These are phyloP conservation scores for Pristionchus exspectatus DNA, from an alignment of 2,888 invertebrate genomes.

Conservation along the genomic window DNA sequence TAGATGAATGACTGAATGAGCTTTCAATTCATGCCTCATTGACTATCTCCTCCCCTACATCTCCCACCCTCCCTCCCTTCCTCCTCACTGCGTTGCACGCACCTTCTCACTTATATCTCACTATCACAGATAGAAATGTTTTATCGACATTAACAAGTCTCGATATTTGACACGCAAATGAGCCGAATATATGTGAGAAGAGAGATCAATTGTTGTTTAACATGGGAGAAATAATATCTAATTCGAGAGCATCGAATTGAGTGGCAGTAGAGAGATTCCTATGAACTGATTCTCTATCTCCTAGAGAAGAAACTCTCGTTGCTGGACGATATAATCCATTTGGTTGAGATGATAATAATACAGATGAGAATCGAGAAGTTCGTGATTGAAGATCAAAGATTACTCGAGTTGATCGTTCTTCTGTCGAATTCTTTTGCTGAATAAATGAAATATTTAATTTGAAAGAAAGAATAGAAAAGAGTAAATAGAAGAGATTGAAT, in stretches of 20 bases:
- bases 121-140: constrained; percentile 9
- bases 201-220: not conserved
- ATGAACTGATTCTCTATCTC: constrained; percentile 39
- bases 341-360: constrained; percentile 1
- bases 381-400: constrained; percentile 27
- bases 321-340: constrained; percentile 29
- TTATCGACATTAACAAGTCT: constrained; percentile 24
- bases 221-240: constrained; percentile 15
- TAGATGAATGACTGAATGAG: not conserved
- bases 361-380: constrained; percentile 38
- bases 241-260: constrained; percentile 2
- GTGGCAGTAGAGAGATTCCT: constrained; percentile 38
- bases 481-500: not conserved
- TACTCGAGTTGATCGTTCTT: not conserved
- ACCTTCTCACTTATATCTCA: too few relatives aligned
- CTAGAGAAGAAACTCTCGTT: constrained; percentile 26
- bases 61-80: not conserved
- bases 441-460: not conserved
- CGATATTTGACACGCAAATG: constrained; percentile 6
- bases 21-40: constrained; percentile 4
- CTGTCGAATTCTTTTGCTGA: not conserved
- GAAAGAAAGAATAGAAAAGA: too few relatives aligned
- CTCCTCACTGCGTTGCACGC: too few relatives aligned
- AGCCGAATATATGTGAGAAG: not conserved
- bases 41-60: not conserved